Evolutionary conservation across 2,888 invertebrate species (phyloP), one percentile per base, ranked within the genome.

Genomic region (Amiota mariae): DNA sequence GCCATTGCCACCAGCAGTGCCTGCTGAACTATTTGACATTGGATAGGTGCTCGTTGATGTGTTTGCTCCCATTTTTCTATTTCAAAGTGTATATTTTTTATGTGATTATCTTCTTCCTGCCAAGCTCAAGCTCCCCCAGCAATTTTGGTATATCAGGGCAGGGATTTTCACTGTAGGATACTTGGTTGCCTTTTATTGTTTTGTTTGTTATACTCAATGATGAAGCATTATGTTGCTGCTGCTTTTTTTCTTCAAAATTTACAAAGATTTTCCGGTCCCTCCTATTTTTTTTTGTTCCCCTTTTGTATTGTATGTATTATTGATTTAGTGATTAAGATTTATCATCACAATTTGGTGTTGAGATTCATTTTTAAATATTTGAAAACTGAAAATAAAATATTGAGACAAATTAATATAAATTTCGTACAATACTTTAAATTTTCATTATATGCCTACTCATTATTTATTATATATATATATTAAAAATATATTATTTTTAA

Each of bases 41-140:
- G 88, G 87, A 76, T 87, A 89, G 75, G 87, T 88, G 75, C 84
- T 79, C 74, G 88, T 87, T 71, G 90, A 90, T 74, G 88, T 87
- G 78, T 87, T 88, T 75, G 90, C 90, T 78, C 90, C 90, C 90
- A 90, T 90, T 57, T 70, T 11, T 8, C 48, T 20, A 20, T 10
- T 67, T 67, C 18, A 57, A 57, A 18, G 15, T 24, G 24, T 24
- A 24, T 24, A 36, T 36, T 36, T 24, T 13, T 36, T 24, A 46
- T 63, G 1, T 24, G 24, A 3, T 24, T 2, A 1, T 24, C 24
- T 63, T 12, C 63, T 59, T 59, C 10, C 59, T 36, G 36, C 36
- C 36, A 36, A 36, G 6, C 36, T 59, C 15, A 11, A 9, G 18
- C n/a, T 59, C 18, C 18, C 20, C 24, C 18, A 20, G 18, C 12